Conservation (phyloP, 2,888 invertebrate species). For the Tinea semifulvella region DNA sequence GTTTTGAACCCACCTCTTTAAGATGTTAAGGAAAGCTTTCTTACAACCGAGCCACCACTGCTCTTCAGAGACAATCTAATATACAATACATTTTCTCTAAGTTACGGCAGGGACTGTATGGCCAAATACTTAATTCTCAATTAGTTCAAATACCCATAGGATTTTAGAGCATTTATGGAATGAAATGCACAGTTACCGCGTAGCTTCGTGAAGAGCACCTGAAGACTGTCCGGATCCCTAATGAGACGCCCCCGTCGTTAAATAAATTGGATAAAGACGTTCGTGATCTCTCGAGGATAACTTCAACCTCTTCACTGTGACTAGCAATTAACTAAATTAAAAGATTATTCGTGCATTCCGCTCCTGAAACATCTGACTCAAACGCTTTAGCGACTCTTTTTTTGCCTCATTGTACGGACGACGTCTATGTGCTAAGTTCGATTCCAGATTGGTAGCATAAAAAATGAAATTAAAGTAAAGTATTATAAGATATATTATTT, state of each 20-base stretch:
- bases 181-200: conserved; percentile 28
- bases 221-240: conserved; percentile 51
- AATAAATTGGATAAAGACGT: conserved; percentile 67
- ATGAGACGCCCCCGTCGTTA: conserved; percentile 60
- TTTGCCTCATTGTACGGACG: background rate
- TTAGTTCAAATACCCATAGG: too few relatives aligned
- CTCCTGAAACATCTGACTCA: conserved; percentile 35
- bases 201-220: conserved; percentile 32
- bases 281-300: conserved; percentile 63
- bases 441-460: too few relatives aligned
- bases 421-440: too few relatives aligned
- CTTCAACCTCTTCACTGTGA: conserved; percentile 59
- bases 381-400: conserved; percentile 12
- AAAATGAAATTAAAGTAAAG: too few relatives aligned
- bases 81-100: background rate
- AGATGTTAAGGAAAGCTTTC: too few relatives aligned
- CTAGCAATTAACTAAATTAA: conserved; percentile 66
- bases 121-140: too few relatives aligned
- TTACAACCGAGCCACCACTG: too few relatives aligned
- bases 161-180: conserved; percentile 42
- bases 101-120: background rate
- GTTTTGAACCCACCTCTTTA: too few relatives aligned
- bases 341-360: conserved; percentile 59
- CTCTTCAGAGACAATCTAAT: too few relatives aligned
- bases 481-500: too few relatives aligned